Percentiles rank a stretch among this genome's conserved stretches.
Evolutionary conservation across 2,797 vertebrate genomes (phyloP).

Genomic region (Acanthopagrus latus): DNA sequence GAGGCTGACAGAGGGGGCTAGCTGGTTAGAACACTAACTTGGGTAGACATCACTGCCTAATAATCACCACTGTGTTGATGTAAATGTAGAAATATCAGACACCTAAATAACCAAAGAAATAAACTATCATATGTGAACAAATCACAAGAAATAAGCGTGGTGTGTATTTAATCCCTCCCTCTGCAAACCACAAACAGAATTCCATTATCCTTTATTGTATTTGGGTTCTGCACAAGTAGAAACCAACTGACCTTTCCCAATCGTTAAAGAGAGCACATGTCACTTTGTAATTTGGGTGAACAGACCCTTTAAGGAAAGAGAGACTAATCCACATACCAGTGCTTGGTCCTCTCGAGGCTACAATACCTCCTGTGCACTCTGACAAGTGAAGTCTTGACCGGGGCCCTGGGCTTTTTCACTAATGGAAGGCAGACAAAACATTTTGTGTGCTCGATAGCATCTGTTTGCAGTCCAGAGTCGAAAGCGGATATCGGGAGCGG

Average conservation of each 20-base stretch:
- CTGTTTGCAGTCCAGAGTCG: constrained; percentile 76
- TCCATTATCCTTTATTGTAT: neutral
- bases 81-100: too few relatives aligned
- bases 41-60: too few relatives aligned
- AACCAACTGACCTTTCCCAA: too few relatives aligned
- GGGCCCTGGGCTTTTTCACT: constrained; percentile 63
- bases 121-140: neutral
- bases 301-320: constrained; percentile 5
- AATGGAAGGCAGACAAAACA: constrained; percentile 85
- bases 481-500: constrained; percentile 63
- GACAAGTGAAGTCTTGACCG: constrained; percentile 85
- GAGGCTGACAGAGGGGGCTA: too few relatives aligned
- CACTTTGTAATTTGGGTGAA: constrained; percentile 18
- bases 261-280: neutral
- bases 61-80: too few relatives aligned
- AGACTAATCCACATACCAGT: constrained; percentile 33
- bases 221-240: neutral
- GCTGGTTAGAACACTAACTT: too few relatives aligned
- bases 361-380: constrained; percentile 66
- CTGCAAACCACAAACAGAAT: neutral
- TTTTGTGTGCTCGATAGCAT: constrained; percentile 83
- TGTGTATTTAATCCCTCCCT: neutral
- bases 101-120: neutral
- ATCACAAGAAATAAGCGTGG: neutral
- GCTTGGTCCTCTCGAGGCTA: constrained; percentile 42